phyloP scores from a whole-genome alignment of 2,888 invertebrate species.

The Hydraecia micacea region DNA sequence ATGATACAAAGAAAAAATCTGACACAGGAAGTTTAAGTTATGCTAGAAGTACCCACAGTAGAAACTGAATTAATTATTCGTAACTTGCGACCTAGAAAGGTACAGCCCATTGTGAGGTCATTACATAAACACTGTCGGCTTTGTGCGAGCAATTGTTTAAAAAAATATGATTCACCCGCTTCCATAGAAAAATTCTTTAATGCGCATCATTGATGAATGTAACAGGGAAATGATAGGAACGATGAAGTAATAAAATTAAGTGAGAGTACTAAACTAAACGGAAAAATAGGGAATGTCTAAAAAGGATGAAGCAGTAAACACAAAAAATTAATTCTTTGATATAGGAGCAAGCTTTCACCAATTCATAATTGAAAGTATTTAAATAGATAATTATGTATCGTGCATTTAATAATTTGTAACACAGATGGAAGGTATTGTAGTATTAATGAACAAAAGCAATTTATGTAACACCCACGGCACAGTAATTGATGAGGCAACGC shows the following conservation, averaged over 20 bases:
- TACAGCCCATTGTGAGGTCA: constrained; percentile 62
- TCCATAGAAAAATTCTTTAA: constrained; percentile 48
- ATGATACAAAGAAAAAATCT: constrained; percentile 33
- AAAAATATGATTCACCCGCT: constrained; percentile 62
- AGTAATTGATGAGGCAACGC: constrained; percentile 57
- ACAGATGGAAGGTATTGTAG: constrained; percentile 29
- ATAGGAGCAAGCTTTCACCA: not conserved
- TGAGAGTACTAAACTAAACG: not conserved
- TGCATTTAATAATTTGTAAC: constrained; percentile 23
- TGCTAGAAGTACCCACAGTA: constrained; percentile 52
- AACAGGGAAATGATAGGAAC: constrained; percentile 1
- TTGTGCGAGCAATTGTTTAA: constrained; percentile 61
- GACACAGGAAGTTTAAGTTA: constrained; percentile 45
- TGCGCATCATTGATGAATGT: constrained; percentile 34
- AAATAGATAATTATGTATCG: not conserved
- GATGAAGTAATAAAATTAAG: not conserved
- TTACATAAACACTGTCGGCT: constrained; percentile 64
- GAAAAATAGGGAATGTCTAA: not conserved
- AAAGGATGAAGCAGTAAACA: not conserved
- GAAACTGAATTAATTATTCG: constrained; percentile 70
- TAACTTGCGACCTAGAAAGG: constrained; percentile 70
- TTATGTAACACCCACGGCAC: constrained; percentile 44
- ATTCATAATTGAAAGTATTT: not conserved
- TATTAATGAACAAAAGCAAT: constrained; percentile 49
- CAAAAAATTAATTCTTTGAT: not conserved